phyloP scores from a whole-genome alignment of 2,113 vertebrate genomes.

The Microcebus jonahi region DNA sequence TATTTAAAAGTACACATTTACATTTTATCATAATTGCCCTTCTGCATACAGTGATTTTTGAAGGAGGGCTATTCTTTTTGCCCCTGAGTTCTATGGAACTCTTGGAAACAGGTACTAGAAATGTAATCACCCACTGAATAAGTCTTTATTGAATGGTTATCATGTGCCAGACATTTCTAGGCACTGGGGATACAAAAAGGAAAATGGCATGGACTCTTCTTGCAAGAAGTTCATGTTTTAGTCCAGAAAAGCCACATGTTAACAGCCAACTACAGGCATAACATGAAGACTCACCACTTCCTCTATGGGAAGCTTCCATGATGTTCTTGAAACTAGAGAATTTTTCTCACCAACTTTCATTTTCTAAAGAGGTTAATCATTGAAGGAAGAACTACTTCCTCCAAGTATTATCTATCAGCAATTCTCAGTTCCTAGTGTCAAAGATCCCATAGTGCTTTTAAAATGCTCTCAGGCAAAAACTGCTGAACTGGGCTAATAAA shows the following conservation, averaged over 20 bases:
- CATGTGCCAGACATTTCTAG: background rate
- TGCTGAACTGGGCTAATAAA: background rate
- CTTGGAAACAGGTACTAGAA: slow-evolving; percentile 27
- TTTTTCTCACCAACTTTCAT: background rate
- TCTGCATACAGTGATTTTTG: slow-evolving; percentile 18
- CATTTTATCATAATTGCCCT: slow-evolving; percentile 29
- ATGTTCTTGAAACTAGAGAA: background rate
- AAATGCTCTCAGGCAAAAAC: background rate
- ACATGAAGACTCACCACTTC: background rate
- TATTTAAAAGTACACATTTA: slow-evolving; percentile 59
- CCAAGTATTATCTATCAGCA: background rate
- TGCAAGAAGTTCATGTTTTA: background rate
- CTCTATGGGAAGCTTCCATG: background rate
- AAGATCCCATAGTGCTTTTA: background rate
- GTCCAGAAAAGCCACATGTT: background rate
- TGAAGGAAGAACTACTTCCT: background rate
- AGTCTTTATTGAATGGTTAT: slow-evolving; percentile 43
- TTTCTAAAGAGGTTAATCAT: background rate
- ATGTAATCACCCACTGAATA: slow-evolving; percentile 4
- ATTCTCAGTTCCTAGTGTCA: background rate
- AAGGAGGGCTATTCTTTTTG: background rate
- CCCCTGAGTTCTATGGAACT: background rate
- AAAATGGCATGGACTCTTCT: background rate
- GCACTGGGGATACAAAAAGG: slow-evolving; percentile 4
- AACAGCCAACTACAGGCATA: background rate